Base-by-base conservation (phyloP, 2,888 invertebrate species). In the Cotesia congregata region DNA sequence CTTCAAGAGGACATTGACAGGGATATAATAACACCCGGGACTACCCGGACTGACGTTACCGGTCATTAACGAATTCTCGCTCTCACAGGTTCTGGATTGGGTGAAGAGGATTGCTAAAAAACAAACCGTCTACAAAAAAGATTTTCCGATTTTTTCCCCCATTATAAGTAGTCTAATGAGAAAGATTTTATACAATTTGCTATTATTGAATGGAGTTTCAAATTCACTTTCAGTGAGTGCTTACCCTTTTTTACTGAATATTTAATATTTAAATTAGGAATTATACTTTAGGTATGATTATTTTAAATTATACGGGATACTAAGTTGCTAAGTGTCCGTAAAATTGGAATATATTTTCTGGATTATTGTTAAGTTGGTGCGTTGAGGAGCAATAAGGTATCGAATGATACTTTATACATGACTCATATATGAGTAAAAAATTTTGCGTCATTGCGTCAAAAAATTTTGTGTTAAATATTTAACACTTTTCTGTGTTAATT, bases 1-100 rank as follows among this genome's bases (percentile, higher is more conserved):
- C 79, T 50, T 50, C 71, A 78, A 77, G 78, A 77, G 77, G 80
- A 83, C 81, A 82, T 76, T 82, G 82, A 84, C 83, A 82, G 80
- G 82, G 81, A 83, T 83, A 84, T 50, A 50, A 50, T 50, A 50
- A 84, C 83, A 79, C 81, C 67, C 74, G 62, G 62, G 65, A 30
- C 30, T 30, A 30, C 30, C 30, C 30, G 30, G 67, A 76, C 72
- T 50, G 50, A 50, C 50, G 50, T 50, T 50, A 50, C 67, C 59
- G 75, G 80, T 81, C 81, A 78, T 81, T 81, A 80, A 79, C 78
- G 74, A 79, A 80, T 80, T 80, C 79, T 73, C 74, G 71, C 77
- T 79, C 76, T 78, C 75, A 79, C 78, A 75, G 39, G 64, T 77
- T 76, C 60, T 65, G 30, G 30, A 30, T 30, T 30, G 30, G 30